Percentiles rank a stretch among this genome's conserved stretches.
Evolutionary conservation across 2,113 vertebrate genomes (phyloP).

Genomic region (Eonycteris spelaea): DNA sequence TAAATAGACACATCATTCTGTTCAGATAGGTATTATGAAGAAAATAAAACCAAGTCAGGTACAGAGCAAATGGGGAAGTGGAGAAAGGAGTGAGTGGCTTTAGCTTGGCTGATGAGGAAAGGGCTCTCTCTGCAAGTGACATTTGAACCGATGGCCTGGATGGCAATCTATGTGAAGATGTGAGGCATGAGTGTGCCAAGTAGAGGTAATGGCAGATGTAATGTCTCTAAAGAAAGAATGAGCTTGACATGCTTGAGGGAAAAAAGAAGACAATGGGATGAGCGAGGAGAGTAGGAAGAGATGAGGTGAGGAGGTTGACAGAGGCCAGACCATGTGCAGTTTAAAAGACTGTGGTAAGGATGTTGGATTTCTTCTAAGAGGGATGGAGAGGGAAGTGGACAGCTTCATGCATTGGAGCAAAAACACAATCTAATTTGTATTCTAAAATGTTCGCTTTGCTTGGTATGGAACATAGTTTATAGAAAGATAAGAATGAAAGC

Average conservation of each 20-base stretch:
- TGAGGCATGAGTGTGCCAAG: background rate
- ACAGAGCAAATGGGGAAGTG: background rate
- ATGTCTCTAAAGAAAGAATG: background rate
- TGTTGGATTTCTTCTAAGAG: background rate
- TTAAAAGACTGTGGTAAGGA: background rate
- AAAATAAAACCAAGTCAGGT: background rate
- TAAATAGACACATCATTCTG: background rate
- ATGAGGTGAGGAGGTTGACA: rapidly evolving
- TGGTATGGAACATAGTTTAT: no score
- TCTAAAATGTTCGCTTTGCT: background rate
- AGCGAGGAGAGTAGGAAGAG: background rate
- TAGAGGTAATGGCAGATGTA: background rate
- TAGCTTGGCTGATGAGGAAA: background rate
- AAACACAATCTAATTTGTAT: background rate
- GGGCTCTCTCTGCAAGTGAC: background rate
- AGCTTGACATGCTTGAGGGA: background rate
- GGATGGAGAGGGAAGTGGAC: background rate
- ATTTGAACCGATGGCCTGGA: background rate
- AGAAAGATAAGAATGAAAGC: background rate
- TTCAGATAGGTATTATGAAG: background rate
- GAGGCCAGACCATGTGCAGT: rapidly evolving
- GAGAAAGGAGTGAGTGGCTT: background rate
- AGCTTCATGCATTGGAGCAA: background rate
- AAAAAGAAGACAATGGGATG: background rate
- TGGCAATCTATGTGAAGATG: background rate